phyloP scores from a whole-genome alignment of 2,888 invertebrate genomes.

The Hirudinaria manillensis region DNA sequence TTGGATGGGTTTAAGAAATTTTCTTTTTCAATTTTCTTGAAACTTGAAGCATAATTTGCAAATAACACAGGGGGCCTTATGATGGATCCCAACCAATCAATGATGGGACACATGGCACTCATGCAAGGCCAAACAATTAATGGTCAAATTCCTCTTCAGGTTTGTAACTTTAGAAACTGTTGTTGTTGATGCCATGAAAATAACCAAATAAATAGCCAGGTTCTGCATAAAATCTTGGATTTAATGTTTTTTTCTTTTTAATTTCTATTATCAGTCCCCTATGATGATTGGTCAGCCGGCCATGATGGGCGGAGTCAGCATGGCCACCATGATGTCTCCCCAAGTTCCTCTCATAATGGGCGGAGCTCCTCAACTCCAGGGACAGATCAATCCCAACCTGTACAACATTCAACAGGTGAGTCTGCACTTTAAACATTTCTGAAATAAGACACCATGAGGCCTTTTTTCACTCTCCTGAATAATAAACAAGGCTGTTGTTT shows the following conservation, averaged over 20 bases:
- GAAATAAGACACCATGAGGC: neutral
- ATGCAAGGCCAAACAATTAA: constrained; percentile 10
- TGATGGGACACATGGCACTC: constrained; percentile 6
- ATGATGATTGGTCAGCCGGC: constrained; percentile 22
- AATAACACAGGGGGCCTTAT: neutral
- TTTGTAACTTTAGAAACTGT: neutral
- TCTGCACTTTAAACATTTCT: neutral
- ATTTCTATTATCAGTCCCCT: neutral
- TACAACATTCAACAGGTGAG: constrained; percentile 30
- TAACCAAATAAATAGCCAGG: neutral
- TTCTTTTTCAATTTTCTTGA: too few species aligned
- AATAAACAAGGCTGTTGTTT: neutral
- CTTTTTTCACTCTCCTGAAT: too few species aligned
- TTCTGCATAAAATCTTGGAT: neutral
- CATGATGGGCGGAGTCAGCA: constrained; percentile 20
- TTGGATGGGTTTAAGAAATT: too few species aligned
- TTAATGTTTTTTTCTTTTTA: too few species aligned
- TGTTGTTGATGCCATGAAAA: neutral
- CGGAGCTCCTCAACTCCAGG: neutral
- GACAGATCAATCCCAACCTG: constrained; percentile 20
- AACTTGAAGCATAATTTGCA: too few species aligned
- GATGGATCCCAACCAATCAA: constrained; percentile 4
- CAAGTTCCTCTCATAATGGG: neutral
- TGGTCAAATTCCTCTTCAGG: constrained; percentile 15
- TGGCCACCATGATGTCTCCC: constrained; percentile 11